phyloP scores from a whole-genome alignment of 2,888 invertebrate genomes.

The Argynnis bischoffii region DNA sequence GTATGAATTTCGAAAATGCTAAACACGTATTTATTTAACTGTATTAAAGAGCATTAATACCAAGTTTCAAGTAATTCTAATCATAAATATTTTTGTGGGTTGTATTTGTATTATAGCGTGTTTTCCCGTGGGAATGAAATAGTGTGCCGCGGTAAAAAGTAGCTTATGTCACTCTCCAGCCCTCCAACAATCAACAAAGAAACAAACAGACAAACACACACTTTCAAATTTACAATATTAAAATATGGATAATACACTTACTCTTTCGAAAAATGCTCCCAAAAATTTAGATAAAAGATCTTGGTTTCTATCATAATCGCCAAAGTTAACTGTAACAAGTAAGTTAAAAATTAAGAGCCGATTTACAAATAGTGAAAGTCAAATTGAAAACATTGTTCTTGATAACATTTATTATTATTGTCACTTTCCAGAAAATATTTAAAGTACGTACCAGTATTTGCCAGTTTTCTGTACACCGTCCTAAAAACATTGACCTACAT shows the following conservation, averaged over 20 bases:
- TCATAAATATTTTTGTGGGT: too few species aligned
- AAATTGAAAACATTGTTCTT: not conserved
- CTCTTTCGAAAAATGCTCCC: constrained; percentile 74
- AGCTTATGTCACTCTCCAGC: too few species aligned
- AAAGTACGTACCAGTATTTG: constrained; percentile 41
- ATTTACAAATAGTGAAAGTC: constrained; percentile 18
- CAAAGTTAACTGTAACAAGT: constrained; percentile 50
- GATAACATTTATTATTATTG: constrained; percentile 3
- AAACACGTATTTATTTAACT: too few species aligned
- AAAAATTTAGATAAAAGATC: constrained; percentile 63
- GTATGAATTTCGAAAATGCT: too few species aligned
- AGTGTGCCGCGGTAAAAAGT: too few species aligned
- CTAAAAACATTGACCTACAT: constrained; percentile 49
- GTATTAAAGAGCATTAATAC: too few species aligned
- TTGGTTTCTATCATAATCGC: constrained; percentile 53
- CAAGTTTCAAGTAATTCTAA: too few species aligned
- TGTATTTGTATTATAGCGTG: too few species aligned
- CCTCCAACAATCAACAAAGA: not conserved
- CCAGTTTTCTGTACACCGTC: constrained; percentile 61
- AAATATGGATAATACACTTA: constrained; percentile 22
- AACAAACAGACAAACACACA: not conserved
- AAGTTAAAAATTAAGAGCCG: not conserved
- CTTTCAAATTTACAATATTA: not conserved
- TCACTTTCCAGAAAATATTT: constrained; percentile 8
- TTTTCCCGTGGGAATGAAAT: too few species aligned